A percentile compares a stretch with the other conserved stretches of the same genome.
phyloP scores from a whole-genome alignment of 2,888 invertebrate species.

The Myopa tessellatipennis region DNA sequence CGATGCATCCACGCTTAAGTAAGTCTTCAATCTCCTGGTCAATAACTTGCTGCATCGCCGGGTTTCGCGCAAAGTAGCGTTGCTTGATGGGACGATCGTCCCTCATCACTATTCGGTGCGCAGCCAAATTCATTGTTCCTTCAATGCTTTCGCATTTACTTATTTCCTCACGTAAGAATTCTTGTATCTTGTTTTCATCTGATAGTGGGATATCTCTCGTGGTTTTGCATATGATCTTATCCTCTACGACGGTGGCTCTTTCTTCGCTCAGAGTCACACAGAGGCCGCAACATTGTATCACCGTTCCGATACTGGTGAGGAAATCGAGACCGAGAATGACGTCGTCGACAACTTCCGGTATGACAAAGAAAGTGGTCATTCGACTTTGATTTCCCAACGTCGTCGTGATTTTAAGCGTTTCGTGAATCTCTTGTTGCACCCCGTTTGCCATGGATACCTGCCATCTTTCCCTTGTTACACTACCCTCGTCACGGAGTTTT shows the following conservation, averaged over 20 bases:
- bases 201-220: background rate
- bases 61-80: background rate
- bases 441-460: too few relatives aligned
- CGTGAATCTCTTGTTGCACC: too few relatives aligned
- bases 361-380: too few relatives aligned
- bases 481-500: too few relatives aligned
- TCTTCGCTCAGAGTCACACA: background rate
- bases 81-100: conserved; percentile 11
- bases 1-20: background rate
- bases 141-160: background rate
- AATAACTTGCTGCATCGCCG: background rate
- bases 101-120: background rate
- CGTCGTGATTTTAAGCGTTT: too few relatives aligned
- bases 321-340: too few relatives aligned
- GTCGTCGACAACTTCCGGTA: too few relatives aligned
- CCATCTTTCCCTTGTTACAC: too few relatives aligned
- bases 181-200: background rate
- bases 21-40: conserved; percentile 10
- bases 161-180: background rate
- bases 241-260: background rate
- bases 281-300: background rate
- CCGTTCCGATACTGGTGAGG: too few relatives aligned
- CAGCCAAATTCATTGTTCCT: background rate
- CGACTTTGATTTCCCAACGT: too few relatives aligned
- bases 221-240: background rate